Evolutionary conservation across 2,888 invertebrate species (phyloP).

Genomic region (Spatulosminthurus flaviceps): DNA sequence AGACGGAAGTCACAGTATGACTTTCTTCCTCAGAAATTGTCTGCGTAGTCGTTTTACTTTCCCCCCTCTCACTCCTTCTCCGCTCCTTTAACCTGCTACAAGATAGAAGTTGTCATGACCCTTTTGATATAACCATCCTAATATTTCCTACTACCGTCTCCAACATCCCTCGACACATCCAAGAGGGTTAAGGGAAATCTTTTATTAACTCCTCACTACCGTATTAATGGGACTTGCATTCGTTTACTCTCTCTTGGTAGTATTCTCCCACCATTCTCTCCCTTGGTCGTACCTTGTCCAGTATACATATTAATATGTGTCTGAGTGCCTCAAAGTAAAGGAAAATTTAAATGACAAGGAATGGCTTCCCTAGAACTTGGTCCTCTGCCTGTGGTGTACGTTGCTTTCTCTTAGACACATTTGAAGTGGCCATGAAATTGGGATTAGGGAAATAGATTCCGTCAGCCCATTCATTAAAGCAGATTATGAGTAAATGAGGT

Average conservation of each 20-base stretch:
- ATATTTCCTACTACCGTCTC: slow-evolving; percentile 10
- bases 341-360: neutral
- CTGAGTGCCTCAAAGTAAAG: neutral
- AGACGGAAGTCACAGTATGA: slow-evolving; percentile 32
- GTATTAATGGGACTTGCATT: neutral
- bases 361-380: neutral
- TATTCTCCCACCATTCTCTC: neutral
- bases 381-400: neutral
- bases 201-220: neutral
- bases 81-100: no score
- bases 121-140: neutral
- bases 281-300: no score
- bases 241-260: neutral
- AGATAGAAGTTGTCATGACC: neutral
- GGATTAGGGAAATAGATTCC: slow-evolving; percentile 28
- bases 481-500: slow-evolving; percentile 45
- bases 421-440: neutral
- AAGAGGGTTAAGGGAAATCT: slow-evolving; percentile 6
- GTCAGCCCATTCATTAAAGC: slow-evolving; percentile 34
- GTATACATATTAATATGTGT: no score
- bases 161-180: slow-evolving; percentile 7
- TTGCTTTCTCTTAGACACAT: no score
- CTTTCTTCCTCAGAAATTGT: slow-evolving; percentile 5
- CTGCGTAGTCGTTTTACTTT: neutral
- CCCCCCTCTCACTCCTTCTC: no score